phyloP scores from a whole-genome alignment of 2,888 invertebrate species.

The Pseudoips prasinana region DNA sequence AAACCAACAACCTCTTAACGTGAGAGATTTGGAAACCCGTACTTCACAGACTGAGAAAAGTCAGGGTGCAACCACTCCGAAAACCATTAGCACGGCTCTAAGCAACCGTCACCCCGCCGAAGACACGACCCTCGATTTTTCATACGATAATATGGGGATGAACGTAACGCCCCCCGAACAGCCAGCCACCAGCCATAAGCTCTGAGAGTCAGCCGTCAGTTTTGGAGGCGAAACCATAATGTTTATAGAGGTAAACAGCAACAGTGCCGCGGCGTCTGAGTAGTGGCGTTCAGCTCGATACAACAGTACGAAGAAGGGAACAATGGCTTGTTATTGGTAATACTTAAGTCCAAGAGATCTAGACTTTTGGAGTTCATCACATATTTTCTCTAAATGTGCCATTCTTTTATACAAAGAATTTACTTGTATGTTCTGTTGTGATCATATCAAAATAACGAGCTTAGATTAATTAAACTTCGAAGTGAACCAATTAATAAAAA shows the following conservation, averaged over 20 bases:
- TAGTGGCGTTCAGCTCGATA: slow-evolving; percentile 7
- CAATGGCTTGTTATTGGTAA: no score
- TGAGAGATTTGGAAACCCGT: slow-evolving; percentile 59
- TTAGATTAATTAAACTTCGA: no score
- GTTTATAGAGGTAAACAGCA: slow-evolving; percentile 30
- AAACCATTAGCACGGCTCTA: slow-evolving; percentile 86
- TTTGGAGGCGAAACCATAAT: slow-evolving; percentile 41
- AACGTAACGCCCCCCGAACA: slow-evolving; percentile 84
- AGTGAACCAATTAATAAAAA: no score
- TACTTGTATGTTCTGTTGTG: no score
- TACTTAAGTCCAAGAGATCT: no score
- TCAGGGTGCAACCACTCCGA: slow-evolving; percentile 81
- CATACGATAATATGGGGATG: slow-evolving; percentile 90
- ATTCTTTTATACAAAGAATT: no score
- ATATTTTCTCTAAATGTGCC: no score
- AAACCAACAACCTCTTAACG: slow-evolving; percentile 62
- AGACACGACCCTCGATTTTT: slow-evolving; percentile 88
- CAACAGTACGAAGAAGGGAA: not conserved
- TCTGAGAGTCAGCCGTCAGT: slow-evolving; percentile 50
- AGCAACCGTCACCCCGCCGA: slow-evolving; percentile 89
- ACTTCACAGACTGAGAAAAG: slow-evolving; percentile 75
- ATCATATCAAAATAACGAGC: no score
- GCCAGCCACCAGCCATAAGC: slow-evolving; percentile 58
- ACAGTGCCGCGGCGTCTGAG: slow-evolving; percentile 11
- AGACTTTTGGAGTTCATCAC: no score